phyloP scores from a whole-genome alignment of 2,797 vertebrate species.

The Acanthurus leucopareius region DNA sequence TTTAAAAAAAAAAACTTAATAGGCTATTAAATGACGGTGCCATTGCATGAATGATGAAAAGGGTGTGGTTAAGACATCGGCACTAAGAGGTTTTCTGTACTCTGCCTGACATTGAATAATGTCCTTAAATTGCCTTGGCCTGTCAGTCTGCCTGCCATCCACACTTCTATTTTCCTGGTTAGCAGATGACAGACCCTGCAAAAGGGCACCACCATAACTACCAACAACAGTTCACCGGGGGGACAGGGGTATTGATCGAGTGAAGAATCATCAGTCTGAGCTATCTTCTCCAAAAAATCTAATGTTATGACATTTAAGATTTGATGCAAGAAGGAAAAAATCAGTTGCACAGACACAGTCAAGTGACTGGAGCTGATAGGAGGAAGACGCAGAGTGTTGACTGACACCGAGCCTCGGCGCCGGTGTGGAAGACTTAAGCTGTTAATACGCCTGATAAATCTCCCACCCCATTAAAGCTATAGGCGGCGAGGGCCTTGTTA shows the following conservation, averaged over 20 bases:
- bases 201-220: constrained; percentile 22
- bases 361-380: constrained; percentile 30
- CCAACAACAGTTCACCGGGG: constrained; percentile 19
- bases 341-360: constrained; percentile 28
- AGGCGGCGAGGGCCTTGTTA: constrained; percentile 71
- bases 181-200: constrained; percentile 18
- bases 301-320: constrained; percentile 41
- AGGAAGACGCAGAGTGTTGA: constrained; percentile 39
- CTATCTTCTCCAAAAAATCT: constrained; percentile 35
- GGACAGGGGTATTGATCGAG: constrained; percentile 36
- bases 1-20: no score
- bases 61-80: no score
- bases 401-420: constrained; percentile 71
- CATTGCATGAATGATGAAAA: no score
- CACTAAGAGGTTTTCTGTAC: constrained; percentile 6
- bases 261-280: constrained; percentile 5
- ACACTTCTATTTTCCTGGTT: constrained; percentile 2
- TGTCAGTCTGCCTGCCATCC: background rate
- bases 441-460: constrained; percentile 85
- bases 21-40: no score
- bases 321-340: constrained; percentile 25
- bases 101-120: background rate
- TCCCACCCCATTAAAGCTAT: constrained; percentile 82
- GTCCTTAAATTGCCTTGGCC: background rate
- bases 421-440: constrained; percentile 75